Evolutionary conservation across 2,113 vertebrate genomes (phyloP), one percentile per base, ranked within the genome.

Genomic region (Chaetura pelagica): DNA sequence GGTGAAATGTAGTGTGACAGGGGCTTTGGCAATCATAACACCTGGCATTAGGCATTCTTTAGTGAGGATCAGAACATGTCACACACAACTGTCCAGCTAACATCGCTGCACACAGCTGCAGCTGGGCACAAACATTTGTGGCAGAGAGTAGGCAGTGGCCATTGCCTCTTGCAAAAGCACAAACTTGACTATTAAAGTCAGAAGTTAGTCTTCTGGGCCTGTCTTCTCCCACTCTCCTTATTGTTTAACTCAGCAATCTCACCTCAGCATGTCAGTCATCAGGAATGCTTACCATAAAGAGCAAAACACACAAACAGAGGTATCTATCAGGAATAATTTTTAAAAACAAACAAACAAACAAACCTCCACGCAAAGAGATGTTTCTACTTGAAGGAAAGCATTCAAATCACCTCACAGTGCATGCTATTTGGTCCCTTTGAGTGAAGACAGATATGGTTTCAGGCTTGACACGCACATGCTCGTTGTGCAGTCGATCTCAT

Each of bases 401-500:
- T 95, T 81, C 79, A 84, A 86, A 94, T 87, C 46, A 61, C 18
- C 67, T 81, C 49, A 49, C 30, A 44, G 29, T 51, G 24, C 15
- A 51, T 87, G 40, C 34, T 87, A 16, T 90, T 94, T 91, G 16
- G 55, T 78, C 87, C 46, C 52, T 94, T 92, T 93, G 93, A 89
- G 35, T 34, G 51, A 90, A 96, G 74, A 58, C 29, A 69, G 66
- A 29, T 84, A 92, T 68, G 52, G 74, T 96, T 96, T 97, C 95
- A 74, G 95, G 83, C 69, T 84, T 89, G 90, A 92, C 84, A 84
- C 94, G 91, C 85, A 89, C 91, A 82, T 88, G 77, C 35, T 4
- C 8, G 10, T 83, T 91, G 76, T 93, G 76, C 69, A 59, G 93
- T 81, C 84, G 90, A 95, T 95, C 79, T 96, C 91, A 87, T 93